phyloP scores from a whole-genome alignment of 2,888 invertebrate species.

The Nezara viridula region DNA sequence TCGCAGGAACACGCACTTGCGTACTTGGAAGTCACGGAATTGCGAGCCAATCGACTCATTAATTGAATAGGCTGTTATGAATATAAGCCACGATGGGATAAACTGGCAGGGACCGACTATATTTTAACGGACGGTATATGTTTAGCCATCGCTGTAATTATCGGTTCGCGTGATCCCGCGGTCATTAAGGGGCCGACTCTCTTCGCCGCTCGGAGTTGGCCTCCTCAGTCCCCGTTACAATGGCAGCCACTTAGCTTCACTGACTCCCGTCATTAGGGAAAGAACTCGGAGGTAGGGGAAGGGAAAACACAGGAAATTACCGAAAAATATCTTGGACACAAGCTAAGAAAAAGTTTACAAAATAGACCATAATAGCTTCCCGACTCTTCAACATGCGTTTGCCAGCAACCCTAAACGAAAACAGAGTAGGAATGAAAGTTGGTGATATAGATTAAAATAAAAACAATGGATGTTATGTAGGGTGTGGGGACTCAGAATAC shows the following conservation, averaged over 20 bases:
- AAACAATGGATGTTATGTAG: no score
- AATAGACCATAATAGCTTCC: neutral
- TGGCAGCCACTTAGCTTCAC: neutral
- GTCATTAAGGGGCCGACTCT: neutral
- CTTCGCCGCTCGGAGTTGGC: neutral
- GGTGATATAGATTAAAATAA: no score
- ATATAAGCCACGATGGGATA: neutral
- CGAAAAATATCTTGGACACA: neutral
- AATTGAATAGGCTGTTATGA: conserved; percentile 9
- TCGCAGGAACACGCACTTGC: neutral
- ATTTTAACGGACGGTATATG: neutral
- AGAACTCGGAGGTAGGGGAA: neutral
- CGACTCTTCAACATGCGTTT: no score
- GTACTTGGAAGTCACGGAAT: neutral
- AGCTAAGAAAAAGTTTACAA: neutral
- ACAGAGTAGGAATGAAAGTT: no score
- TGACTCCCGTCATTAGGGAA: neutral
- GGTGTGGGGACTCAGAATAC: no score
- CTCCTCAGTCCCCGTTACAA: neutral
- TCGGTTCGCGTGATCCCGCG: neutral
- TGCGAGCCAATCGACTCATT: neutral
- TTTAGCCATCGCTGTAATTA: neutral
- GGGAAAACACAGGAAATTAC: conserved; percentile 8
- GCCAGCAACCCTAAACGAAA: no score
- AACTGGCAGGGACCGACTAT: neutral